Base-by-base conservation (phyloP, 2,888 invertebrate species). In the Apotomis turbidana region DNA sequence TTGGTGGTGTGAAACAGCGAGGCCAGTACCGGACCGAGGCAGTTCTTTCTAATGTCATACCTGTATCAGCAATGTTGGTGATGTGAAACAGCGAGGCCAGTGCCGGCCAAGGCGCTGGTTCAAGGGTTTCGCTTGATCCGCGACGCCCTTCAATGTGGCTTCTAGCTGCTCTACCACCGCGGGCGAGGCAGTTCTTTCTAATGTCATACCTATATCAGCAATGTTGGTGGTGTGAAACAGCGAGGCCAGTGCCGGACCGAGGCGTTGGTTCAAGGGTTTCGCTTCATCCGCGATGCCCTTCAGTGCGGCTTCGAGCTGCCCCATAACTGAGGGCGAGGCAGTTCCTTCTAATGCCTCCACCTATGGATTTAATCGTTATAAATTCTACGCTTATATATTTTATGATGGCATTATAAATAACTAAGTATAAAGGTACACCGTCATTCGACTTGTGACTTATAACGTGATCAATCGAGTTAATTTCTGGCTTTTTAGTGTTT, bases 231-330 rank as follows among this genome's bases (percentile, higher is more conserved):
- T 79, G 41, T 88, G 87, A 41, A 91, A 78, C n/a, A 93, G 76
- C 0, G 92, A 84, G 0, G 91, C 91, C 0, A 93, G 74, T 0
- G 88, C 86, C 0, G 90, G 90, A 0, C 88, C 91, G 3, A 93
- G 74, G 0, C 91, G 85, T 2, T 27, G 27, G 27, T 27, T 27
- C 27, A 27, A 27, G 2, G 27, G 27, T 27, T 27, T 27, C 27
- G 27, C 76, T 0, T 74, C 54, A 0, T 81, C 87, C 0, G 89
- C 74, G 1, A 92, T 79, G 4, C 81, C 83, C 44, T 82, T 85
- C 5, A 93, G 76, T 1, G 90, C 89, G 0, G 63, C 79, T 74
- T 93, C 92, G 5, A 93, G 77, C 0, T 83, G 77, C 8, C 82
- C 81, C 83, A 91, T 83, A 6, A 85, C 81, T 59, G 82, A 76